Evolutionary conservation across 2,113 vertebrate species (phyloP).

Genomic region (Xyrauchen texanus): DNA sequence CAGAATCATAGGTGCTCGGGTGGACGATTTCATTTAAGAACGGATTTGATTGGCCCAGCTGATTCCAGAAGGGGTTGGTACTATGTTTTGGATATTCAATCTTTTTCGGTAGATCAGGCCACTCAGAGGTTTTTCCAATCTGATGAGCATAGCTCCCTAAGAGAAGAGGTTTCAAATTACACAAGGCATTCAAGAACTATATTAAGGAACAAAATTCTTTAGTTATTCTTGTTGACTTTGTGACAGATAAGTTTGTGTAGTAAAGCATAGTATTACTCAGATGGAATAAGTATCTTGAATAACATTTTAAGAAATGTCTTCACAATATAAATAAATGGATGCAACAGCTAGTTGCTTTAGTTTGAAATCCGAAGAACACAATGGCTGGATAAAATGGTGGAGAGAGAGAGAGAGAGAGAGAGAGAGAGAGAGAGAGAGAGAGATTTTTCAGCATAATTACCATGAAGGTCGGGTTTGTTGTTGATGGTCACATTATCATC

Average conservation of each 20-base stretch:
- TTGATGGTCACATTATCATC: slow-evolving; percentile 67
- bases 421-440: not conserved
- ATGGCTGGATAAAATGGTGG: too few relatives aligned
- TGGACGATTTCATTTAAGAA: slow-evolving; percentile 88
- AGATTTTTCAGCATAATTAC: slow-evolving; percentile 59
- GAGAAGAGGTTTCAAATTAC: slow-evolving; percentile 4
- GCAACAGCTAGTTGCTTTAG: too few relatives aligned
- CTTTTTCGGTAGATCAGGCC: slow-evolving; percentile 62
- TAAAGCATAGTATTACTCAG: not conserved
- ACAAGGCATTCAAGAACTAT: not conserved
- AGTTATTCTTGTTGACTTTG: too few relatives aligned
- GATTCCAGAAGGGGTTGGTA: slow-evolving; percentile 90
- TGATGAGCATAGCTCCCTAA: slow-evolving; percentile 60
- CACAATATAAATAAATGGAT: not conserved
- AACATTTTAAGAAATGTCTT: too few relatives aligned
- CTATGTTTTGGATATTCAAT: slow-evolving; percentile 60
- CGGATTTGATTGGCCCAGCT: slow-evolving; percentile 89
- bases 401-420: too few relatives aligned
- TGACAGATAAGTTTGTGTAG: not conserved
- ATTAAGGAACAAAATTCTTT: too few relatives aligned
- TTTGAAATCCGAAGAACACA: too few relatives aligned
- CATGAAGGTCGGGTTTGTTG: slow-evolving; percentile 69
- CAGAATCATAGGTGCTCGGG: slow-evolving; percentile 65
- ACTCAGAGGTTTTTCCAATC: slow-evolving; percentile 55
- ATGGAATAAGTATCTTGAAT: too few relatives aligned